Evolutionary conservation across 2,797 vertebrate species (phyloP), one percentile per base, ranked within the genome.

Genomic region (Melanotaenia nigrans): DNA sequence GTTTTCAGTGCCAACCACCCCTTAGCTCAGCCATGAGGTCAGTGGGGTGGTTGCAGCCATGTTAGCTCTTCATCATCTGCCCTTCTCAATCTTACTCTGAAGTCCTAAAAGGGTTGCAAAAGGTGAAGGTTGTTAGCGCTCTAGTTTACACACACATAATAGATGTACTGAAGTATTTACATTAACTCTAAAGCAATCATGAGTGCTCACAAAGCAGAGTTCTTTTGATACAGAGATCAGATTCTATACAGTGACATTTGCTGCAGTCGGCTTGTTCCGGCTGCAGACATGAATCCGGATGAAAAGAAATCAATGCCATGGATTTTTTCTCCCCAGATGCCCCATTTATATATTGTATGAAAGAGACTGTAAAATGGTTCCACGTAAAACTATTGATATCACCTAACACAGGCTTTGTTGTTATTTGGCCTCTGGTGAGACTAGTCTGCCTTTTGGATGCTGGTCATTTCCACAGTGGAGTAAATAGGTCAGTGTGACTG

Each of bases 401-500:
- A 53, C 81, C 12, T 6, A 59, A 77, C 68, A 45, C 61, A 16
- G 65, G 78, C 76, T 54, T 59, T 55, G 14, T 69, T 83, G 68
- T 77, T 76, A 60, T 65, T 81, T 60, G 75, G 84, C 78, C 69
- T 84, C 81, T 78, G 59, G 53, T 78, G 70, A 73, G 76, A 79
- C 75, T 83, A 76, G 53, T 72, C 58, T 66, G 67, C 79, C 82
- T 86, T 71, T 71, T 71, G 73, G 78, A 71, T 79, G 62, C 75
- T 77, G 53, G 55, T 62, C 77, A 70, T 79, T 85, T 89, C 75
- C 78, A 84, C 45, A 73, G 53, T 75, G 68, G 68, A 83, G 67
- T 75, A 92, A 91, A 88, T 90, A 85, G 90, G 89, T 92, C 91
- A 90, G 78, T 81, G 74, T 81, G 80, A 87, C 88, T 90, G 77